phyloP scores from a whole-genome alignment of 2,113 vertebrate species.

The Dipodomys spectabilis region DNA sequence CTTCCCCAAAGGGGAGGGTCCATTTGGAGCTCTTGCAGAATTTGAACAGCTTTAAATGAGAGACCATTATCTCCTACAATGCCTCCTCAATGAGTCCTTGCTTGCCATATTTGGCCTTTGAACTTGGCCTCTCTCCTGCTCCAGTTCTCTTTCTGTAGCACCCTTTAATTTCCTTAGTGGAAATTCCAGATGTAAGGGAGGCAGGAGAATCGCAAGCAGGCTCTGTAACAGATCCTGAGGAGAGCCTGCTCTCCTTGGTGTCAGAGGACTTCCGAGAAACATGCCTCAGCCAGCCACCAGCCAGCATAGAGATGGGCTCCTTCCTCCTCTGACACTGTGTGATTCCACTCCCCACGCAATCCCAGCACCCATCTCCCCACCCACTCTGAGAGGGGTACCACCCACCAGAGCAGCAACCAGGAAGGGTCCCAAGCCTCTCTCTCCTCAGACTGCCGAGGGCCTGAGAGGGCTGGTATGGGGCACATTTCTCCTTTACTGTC shows the following conservation, averaged over 20 bases:
- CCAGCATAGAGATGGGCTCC: neutral
- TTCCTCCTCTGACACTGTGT: neutral
- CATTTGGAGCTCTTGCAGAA: neutral
- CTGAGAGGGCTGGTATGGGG: neutral
- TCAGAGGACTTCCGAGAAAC: neutral
- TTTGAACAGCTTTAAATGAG: slow-evolving; percentile 1
- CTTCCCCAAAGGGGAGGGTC: neutral
- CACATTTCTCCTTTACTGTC: too few species aligned
- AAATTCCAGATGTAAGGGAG: neutral
- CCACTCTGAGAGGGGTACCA: neutral
- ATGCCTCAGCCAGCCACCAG: neutral
- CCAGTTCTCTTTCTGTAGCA: neutral
- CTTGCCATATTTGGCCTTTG: neutral
- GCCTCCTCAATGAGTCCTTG: neutral
- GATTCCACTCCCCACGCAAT: too few species aligned
- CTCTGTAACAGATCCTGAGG: neutral
- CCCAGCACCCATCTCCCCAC: neutral
- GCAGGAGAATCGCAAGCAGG: too few species aligned
- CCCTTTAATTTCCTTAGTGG: neutral
- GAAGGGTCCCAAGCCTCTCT: neutral
- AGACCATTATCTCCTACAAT: neutral
- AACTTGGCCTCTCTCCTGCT: neutral
- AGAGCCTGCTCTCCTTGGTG: neutral
- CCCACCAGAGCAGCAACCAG: neutral
- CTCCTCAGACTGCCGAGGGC: neutral